Percentiles rank a stretch among this genome's conserved stretches.
Evolutionary conservation across 2,797 vertebrate genomes (phyloP).

Genomic region (Australoheros facetus): DNA sequence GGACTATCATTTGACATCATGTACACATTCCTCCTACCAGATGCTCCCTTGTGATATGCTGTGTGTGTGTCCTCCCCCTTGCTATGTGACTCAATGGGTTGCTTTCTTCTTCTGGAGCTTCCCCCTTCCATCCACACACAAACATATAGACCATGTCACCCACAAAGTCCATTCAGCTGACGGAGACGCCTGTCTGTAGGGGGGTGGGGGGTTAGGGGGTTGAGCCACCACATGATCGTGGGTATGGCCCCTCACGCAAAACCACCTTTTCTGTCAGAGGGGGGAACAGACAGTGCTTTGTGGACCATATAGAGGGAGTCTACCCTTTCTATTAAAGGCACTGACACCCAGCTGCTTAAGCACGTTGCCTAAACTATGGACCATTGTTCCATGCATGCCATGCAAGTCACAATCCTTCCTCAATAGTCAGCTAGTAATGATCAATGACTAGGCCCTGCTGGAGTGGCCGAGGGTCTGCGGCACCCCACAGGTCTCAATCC

Average conservation of each 20-base stretch:
- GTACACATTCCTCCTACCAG: slow-evolving; percentile 81
- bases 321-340: slow-evolving; percentile 81
- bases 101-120: slow-evolving; percentile 73
- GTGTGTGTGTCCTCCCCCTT: slow-evolving; percentile 70
- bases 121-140: slow-evolving; percentile 66
- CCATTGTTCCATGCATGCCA: slow-evolving; percentile 81
- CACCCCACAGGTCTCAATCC: slow-evolving; percentile 76
- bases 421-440: slow-evolving; percentile 79
- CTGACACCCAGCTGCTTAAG: slow-evolving; percentile 86
- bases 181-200: slow-evolving; percentile 68
- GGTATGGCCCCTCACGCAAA: slow-evolving; percentile 68
- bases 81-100: slow-evolving; percentile 71
- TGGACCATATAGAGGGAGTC: slow-evolving; percentile 77
- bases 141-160: slow-evolving; percentile 79
- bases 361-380: slow-evolving; percentile 81
- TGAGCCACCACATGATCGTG: slow-evolving; percentile 80
- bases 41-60: slow-evolving; percentile 83
- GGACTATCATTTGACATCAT: slow-evolving; percentile 81
- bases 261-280: slow-evolving; percentile 77
- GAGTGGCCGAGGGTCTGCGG: slow-evolving; percentile 65
- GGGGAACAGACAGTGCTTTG: slow-evolving; percentile 84
- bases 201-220: slow-evolving; percentile 12
- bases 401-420: slow-evolving; percentile 81
- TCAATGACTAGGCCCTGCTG: slow-evolving; percentile 75
- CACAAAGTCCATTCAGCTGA: slow-evolving; percentile 76